These are phyloP conservation scores for Myiotriccus ornatus DNA, from an alignment of 2,797 vertebrate genomes.

Conservation along the genomic window DNA sequence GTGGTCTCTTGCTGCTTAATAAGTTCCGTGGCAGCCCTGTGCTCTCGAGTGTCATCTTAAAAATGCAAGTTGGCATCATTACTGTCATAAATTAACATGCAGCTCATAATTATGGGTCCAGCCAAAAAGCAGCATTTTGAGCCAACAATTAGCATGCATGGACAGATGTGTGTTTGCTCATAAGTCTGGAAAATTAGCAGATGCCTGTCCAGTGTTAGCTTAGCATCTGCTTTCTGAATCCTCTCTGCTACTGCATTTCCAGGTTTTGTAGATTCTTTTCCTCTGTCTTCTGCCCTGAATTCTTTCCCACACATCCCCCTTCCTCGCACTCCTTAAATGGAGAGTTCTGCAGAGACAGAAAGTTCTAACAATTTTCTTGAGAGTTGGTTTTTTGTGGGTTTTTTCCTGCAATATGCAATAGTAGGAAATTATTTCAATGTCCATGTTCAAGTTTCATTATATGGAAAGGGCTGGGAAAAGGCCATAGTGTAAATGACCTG, in stretches of 20 bases:
- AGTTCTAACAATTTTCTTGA: neutral
- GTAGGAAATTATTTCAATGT: neutral
- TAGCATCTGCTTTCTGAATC: neutral
- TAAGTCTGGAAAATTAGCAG: slow-evolving; percentile 36
- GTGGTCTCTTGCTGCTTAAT: neutral
- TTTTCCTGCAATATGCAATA: neutral
- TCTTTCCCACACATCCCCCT: neutral
- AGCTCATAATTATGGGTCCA: neutral
- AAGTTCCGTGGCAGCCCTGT: neutral
- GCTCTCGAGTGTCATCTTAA: neutral
- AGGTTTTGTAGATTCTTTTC: neutral
- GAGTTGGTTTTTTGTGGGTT: neutral
- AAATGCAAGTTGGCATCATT: neutral
- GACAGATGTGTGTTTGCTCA: neutral
- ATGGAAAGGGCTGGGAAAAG: neutral
- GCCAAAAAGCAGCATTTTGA: neutral
- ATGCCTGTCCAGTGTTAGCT: neutral
- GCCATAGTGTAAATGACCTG: neutral
- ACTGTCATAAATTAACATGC: neutral
- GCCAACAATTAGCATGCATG: neutral
- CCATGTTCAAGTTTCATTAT: neutral
- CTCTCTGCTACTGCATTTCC: neutral
- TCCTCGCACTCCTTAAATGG: neutral
- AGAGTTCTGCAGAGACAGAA: neutral
- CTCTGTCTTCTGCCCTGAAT: neutral